phyloP scores from a whole-genome alignment of 2,888 invertebrate species.

The Ennomos quercinarius region DNA sequence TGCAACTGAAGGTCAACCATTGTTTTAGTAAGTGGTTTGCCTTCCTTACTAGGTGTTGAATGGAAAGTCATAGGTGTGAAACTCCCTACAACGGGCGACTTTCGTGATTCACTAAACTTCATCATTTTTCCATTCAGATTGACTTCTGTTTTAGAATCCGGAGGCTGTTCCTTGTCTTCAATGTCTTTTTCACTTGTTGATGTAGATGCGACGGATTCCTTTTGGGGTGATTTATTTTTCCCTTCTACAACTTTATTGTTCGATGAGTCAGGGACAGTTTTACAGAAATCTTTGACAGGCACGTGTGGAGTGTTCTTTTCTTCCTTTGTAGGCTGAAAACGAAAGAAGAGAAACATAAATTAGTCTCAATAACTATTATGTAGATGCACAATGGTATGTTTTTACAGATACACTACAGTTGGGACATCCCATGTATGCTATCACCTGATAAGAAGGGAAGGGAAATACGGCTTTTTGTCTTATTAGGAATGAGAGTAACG shows the following conservation, averaged over 20 bases:
- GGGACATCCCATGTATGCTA: too few relatives aligned
- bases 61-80: slow-evolving; percentile 77
- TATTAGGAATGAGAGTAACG: too few relatives aligned
- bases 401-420: background rate
- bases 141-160: slow-evolving; percentile 63
- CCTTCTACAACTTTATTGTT: slow-evolving; percentile 59
- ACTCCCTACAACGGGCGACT: slow-evolving; percentile 74
- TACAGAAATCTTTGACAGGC: slow-evolving; percentile 65
- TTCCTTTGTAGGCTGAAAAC: slow-evolving; percentile 69
- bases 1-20: slow-evolving; percentile 79
- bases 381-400: background rate
- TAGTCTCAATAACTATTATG: background rate
- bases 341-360: slow-evolving; percentile 8
- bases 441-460: too few relatives aligned
- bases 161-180: slow-evolving; percentile 52
- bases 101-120: slow-evolving; percentile 73
- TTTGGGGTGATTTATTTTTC: slow-evolving; percentile 49
- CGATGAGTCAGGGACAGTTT: slow-evolving; percentile 58
- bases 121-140: slow-evolving; percentile 72
- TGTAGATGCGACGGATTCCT: slow-evolving; percentile 45
- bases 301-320: slow-evolving; percentile 60
- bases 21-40: slow-evolving; percentile 76
- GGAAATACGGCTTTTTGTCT: too few relatives aligned
- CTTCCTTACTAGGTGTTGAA: slow-evolving; percentile 79
- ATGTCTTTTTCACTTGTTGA: slow-evolving; percentile 47